phyloP scores from a whole-genome alignment of 1,140 invertebrate species.

The Chymomyza costata region DNA sequence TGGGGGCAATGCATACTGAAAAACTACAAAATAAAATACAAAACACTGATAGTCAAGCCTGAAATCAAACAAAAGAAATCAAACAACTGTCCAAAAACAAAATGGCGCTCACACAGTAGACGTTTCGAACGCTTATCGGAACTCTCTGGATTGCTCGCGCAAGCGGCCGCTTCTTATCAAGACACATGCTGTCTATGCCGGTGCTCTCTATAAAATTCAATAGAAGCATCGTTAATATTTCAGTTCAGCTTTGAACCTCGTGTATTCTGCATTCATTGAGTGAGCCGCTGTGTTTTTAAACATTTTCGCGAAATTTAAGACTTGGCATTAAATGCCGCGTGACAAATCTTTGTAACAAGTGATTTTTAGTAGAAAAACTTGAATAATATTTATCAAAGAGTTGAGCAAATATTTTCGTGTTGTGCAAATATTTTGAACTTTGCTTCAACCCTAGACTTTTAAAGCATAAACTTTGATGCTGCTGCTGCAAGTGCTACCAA shows the following conservation, averaged over 20 bases:
- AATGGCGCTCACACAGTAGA: too few species aligned
- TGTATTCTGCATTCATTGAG: slow-evolving; percentile 15
- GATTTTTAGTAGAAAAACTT: not conserved
- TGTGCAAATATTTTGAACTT: slow-evolving; percentile 3
- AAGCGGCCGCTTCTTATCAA: too few species aligned
- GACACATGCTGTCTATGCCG: too few species aligned
- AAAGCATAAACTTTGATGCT: slow-evolving; percentile 17
- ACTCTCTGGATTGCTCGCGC: too few species aligned
- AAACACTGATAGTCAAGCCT: slow-evolving; percentile 13
- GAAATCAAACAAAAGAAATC: too few species aligned
- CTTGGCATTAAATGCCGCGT: slow-evolving; percentile 42
- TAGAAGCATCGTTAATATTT: slow-evolving; percentile 10
- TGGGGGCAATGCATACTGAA: slow-evolving; percentile 9
- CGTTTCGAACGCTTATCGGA: slow-evolving; percentile 30
- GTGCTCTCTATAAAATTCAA: slow-evolving; percentile 46
- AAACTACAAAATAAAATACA: slow-evolving; percentile 15
- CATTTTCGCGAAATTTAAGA: slow-evolving; percentile 2
- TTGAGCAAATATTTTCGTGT: slow-evolving; percentile 1
- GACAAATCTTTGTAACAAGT: slow-evolving; percentile 10
- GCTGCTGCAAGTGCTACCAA: slow-evolving; percentile 42
- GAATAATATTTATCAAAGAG: not conserved
- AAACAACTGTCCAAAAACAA: slow-evolving; percentile 38
- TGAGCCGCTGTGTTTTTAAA: not conserved
- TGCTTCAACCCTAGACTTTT: not conserved
- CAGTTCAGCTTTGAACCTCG: slow-evolving; percentile 56